A percentile compares a stretch with the other conserved stretches of the same genome.
Conservation (phyloP, 2,113 vertebrate genomes). For the Pelodiscus sinensis region DNA sequence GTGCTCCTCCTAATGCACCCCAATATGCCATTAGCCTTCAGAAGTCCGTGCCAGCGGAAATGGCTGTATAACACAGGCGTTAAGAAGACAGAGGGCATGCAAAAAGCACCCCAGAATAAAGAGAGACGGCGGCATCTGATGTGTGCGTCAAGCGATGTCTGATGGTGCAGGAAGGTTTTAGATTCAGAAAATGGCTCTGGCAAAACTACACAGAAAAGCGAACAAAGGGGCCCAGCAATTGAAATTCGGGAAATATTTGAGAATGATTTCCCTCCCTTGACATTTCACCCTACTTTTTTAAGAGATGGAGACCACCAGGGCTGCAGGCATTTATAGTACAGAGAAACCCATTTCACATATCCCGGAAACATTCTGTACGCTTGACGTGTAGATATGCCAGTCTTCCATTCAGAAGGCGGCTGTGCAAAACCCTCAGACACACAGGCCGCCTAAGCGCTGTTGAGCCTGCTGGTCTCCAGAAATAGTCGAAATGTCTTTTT, state of each 20-base stretch:
- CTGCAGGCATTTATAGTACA: neutral
- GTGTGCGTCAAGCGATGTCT: neutral
- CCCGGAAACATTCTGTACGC: rapidly evolving
- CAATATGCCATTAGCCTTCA: too few species aligned
- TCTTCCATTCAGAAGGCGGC: neutral
- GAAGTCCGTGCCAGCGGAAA: rapidly evolving
- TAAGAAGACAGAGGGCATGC: neutral
- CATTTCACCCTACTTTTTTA: neutral
- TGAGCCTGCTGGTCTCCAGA: neutral
- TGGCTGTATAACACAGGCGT: rapidly evolving
- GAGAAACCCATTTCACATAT: rapidly evolving
- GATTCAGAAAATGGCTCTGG: rapidly evolving
- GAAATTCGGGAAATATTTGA: rapidly evolving
- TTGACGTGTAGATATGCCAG: rapidly evolving
- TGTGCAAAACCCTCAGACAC: neutral
- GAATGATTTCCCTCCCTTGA: rapidly evolving
- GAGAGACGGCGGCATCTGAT: neutral
- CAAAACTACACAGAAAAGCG: neutral
- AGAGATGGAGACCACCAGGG: rapidly evolving
- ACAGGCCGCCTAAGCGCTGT: neutral
- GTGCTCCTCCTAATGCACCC: too few species aligned
- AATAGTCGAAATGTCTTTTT: neutral
- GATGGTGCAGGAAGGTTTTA: neutral
- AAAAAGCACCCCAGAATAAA: neutral
- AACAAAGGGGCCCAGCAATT: neutral